Evolutionary conservation across 2,113 vertebrate species (phyloP).

Genomic region (Oreocharis arfaki): DNA sequence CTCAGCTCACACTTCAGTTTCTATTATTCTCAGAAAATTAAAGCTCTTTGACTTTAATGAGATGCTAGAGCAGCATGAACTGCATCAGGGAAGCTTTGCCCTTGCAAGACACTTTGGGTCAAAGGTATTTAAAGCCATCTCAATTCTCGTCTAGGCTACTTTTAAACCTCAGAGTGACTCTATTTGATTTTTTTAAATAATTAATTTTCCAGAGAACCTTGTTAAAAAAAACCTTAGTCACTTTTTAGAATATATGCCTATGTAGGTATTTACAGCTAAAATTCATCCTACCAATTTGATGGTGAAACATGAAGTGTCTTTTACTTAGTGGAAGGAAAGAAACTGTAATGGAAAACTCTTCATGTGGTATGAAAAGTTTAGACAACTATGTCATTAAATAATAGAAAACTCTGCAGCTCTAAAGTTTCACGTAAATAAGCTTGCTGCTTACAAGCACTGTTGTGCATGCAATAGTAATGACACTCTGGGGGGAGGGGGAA

Average conservation of each 20-base stretch:
- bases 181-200: slow-evolving; percentile 8
- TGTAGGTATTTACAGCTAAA: background rate
- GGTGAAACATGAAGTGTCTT: background rate
- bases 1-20: background rate
- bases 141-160: background rate
- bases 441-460: background rate
- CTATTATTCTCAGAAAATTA: background rate
- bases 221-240: background rate
- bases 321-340: slow-evolving; percentile 13
- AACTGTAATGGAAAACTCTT: slow-evolving; percentile 39
- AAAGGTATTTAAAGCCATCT: slow-evolving; percentile 27
- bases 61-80: slow-evolving; percentile 1
- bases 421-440: slow-evolving; percentile 43
- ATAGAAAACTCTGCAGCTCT: slow-evolving; percentile 20
- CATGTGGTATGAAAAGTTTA: slow-evolving; percentile 39
- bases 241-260: background rate
- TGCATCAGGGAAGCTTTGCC: background rate
- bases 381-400: slow-evolving; percentile 44
- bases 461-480: slow-evolving; percentile 29
- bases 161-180: slow-evolving; percentile 24
- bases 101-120: background rate
- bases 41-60: slow-evolving; percentile 9
- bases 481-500: background rate
- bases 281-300: background rate
- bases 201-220: background rate